Evolutionary conservation across 2,888 invertebrate species (phyloP), one percentile per base, ranked within the genome.

Genomic region (Luperina testacea): DNA sequence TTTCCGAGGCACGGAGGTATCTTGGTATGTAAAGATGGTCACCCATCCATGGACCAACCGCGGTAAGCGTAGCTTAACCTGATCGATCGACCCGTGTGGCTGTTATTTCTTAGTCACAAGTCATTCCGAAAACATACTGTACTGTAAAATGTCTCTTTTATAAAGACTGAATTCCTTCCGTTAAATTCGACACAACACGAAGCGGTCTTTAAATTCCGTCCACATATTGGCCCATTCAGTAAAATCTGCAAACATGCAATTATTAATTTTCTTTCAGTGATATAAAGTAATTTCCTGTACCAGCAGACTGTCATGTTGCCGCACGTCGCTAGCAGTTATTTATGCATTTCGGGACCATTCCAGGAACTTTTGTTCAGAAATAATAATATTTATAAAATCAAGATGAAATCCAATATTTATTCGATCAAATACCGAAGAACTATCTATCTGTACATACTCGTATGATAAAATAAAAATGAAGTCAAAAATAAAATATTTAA

Each of bases 221-320:
- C 53, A 38, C 48, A 48, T 13, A 64, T 15, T 51, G 8, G 11
- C 24, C 20, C 0, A 27, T 42, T 63, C 45, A 42, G 45, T 69
- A 27, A 65, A 79, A 61, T n/a, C 51, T 65, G 53, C 32, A 80
- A 73, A 73, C 59, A 63, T n/a, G 53, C 8, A 64, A 72, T 51
- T 69, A 80, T 75, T 63, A 1, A 80, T 69, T 53, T 80, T 63
- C 24, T 63, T 80, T 63, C 42, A 68, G 15, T 63, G 53, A 74
- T 57, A 27, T 57, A 17, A 51, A 80, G 42, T 64, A 51, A 81
- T 80, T 70, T 81, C 57, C 64, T 64, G 48, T 64, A 32, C 17
- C 75, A 45, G n/a, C 48, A 32, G 45, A 64, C 6, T 51, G 24
- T 32, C 48, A 20, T 64, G 51, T 42, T 17, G 20, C 42, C 64